These are phyloP conservation scores for Macrocentrus cingulum DNA, from an alignment of 1,140 invertebrate species.

Conservation along the genomic window DNA sequence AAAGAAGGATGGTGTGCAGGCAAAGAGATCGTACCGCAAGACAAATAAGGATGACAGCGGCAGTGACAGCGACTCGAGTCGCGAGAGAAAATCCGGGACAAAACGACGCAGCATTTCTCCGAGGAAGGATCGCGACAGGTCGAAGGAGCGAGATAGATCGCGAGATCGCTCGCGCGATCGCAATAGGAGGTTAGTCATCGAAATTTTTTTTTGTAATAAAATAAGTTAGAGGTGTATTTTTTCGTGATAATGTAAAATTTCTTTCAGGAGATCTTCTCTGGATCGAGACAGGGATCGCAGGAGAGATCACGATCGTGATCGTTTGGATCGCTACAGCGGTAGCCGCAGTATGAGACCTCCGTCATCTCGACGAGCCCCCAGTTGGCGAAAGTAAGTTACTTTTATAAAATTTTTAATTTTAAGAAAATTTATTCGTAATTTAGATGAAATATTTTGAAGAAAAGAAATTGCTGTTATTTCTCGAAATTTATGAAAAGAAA, in stretches of 20 bases:
- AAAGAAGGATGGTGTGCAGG: constrained; percentile 78
- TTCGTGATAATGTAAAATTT: too few species aligned
- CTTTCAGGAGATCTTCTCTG: constrained; percentile 46
- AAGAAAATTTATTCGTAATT: too few species aligned
- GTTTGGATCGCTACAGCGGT: constrained; percentile 57
- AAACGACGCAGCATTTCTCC: constrained; percentile 49
- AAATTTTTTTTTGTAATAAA: constrained; percentile 16
- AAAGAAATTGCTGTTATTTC: too few species aligned
- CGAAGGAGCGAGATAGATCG: constrained; percentile 48
- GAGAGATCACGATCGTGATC: constrained; percentile 49
- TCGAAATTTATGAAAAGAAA: too few species aligned
- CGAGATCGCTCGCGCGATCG: constrained; percentile 46
- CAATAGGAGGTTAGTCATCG: constrained; percentile 36
- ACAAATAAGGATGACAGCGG: constrained; percentile 79
- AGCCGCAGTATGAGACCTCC: constrained; percentile 54
- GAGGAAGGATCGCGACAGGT: constrained; percentile 49
- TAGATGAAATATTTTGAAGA: too few species aligned
- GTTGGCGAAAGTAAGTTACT: constrained; percentile 53
- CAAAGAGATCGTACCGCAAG: constrained; percentile 79
- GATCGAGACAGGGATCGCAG: constrained; percentile 55
- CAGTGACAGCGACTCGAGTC: constrained; percentile 59
- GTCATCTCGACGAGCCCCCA: constrained; percentile 53
- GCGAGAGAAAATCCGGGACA: constrained; percentile 48
- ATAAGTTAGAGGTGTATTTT: too few species aligned
- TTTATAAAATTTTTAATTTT: too few species aligned